Evolutionary conservation across 2,113 vertebrate genomes (phyloP), one percentile per base, ranked within the genome.

Genomic region (Nasalis larvatus): DNA sequence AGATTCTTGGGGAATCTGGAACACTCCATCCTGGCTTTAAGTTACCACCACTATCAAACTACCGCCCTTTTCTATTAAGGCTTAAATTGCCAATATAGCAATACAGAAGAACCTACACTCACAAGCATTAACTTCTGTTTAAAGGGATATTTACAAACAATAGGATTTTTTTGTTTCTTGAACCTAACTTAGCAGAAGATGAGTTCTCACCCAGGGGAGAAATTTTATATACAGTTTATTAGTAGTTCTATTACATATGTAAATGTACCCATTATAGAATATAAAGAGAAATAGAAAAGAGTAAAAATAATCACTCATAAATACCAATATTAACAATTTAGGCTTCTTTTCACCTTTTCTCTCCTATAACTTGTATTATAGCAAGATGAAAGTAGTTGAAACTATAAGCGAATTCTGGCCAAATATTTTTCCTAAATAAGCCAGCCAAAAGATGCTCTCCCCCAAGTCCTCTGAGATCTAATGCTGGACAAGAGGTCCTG

Each of bases 351-450:
- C 3, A 58, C 71, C 49, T 80, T 86, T 76, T 40, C 85, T 71
- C 35, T 76, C 49, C 82, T 66, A 4, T 77, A 54, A 45, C 13
- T 54, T 89, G 4, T 37, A 8, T 42, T 63, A 63, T 14, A 14
- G 42, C 37, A 60, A 49, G 96, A 95, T 54, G 6, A 73, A 76
- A 54, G 77, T 32, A n/a, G 1, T 35, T 74, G 40, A 92, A 84
- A 93, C 21, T 60, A 1, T 81, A 89, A 89, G 68, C 88, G 56
- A 96, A 92, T 68, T 81, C 27, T 60, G 20, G 73, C 1, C 63
- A 82, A 47, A 37, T 47, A 9, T 23, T 86, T 91, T 89, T 86
- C 71, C 66, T 40, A 66, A 56, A 25, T n/a, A 42, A 85, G 20
- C 27, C 86, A 89, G 56, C 56, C 27, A 30, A 77, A 73, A 56